Evolutionary conservation across 2,797 vertebrate species (phyloP).

Genomic region (Nasua narica): DNA sequence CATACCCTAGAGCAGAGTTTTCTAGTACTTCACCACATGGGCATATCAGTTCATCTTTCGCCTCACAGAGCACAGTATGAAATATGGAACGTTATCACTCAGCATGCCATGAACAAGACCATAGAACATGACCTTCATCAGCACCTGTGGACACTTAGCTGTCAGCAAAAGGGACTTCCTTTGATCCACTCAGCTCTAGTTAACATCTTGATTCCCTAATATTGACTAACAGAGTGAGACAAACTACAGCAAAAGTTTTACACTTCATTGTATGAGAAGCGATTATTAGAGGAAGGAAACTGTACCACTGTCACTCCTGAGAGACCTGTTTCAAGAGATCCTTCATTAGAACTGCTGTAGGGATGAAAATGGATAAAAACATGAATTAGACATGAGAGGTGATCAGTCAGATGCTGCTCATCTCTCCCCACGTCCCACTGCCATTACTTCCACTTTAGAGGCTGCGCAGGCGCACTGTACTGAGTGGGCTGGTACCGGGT

Average conservation of each 20-base stretch:
- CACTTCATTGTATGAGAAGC: background rate
- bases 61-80: background rate
- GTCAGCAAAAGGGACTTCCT: background rate
- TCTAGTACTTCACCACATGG: background rate
- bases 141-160: background rate
- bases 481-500: background rate
- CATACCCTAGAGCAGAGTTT: background rate
- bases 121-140: background rate
- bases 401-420: background rate
- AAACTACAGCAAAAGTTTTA: background rate
- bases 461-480: background rate
- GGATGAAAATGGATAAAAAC: background rate
- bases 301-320: background rate
- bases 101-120: background rate
- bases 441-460: background rate
- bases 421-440: background rate
- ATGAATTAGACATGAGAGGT: background rate
- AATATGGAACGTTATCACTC: background rate
- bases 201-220: background rate
- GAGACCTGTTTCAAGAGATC: background rate
- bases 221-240: background rate
- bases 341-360: background rate
- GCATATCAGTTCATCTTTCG: background rate
- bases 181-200: background rate
- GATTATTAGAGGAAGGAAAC: background rate